Evolutionary conservation across 2,888 invertebrate species (phyloP).

Genomic region (Papilio gigon): DNA sequence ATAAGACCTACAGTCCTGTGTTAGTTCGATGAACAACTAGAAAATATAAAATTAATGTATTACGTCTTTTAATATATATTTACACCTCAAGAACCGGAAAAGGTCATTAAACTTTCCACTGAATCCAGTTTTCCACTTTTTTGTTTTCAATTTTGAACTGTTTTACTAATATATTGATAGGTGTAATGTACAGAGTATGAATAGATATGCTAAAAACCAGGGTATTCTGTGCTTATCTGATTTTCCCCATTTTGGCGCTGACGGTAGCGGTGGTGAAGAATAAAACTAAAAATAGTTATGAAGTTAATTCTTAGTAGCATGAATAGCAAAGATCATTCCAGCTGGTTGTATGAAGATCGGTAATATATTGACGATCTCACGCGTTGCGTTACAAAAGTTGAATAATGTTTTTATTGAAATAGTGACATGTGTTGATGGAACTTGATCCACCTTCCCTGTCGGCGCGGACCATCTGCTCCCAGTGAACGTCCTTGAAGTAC

Average conservation of each 20-base stretch:
- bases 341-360: no score
- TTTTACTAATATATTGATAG: no score
- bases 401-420: background rate
- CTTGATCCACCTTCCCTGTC: conserved; percentile 7
- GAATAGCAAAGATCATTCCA: no score
- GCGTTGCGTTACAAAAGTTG: background rate
- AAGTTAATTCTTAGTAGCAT: no score
- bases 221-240: no score
- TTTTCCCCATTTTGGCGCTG: no score
- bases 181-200: no score
- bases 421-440: background rate
- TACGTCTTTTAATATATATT: background rate
- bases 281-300: no score
- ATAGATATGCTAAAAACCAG: no score
- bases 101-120: background rate
- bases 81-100: background rate
- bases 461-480: conserved; percentile 44
- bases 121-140: no score
- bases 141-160: no score
- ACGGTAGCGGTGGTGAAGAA: no score
- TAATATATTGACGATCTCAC: background rate
- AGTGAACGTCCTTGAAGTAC: conserved; percentile 48
- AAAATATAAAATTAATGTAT: background rate
- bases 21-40: background rate
- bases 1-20: background rate